phyloP scores from a whole-genome alignment of 2,888 invertebrate species.

The Temnothorax rugatulus region DNA sequence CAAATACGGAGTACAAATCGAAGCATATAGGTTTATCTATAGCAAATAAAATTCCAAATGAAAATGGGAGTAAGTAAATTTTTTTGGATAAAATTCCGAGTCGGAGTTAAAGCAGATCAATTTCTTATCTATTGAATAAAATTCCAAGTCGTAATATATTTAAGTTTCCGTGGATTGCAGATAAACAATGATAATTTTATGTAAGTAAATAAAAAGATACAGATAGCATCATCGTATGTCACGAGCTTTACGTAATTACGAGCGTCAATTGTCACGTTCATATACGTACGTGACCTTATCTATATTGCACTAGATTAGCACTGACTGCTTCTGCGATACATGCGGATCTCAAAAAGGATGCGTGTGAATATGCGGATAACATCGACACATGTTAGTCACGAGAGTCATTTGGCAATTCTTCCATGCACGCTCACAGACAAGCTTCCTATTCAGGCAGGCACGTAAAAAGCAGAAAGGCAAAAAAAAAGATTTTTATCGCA shows the following conservation, averaged over 20 bases:
- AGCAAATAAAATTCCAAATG: not conserved
- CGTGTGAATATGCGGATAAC: constrained; percentile 5
- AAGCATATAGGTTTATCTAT: not conserved
- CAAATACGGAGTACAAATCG: not conserved
- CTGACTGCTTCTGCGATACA: not conserved
- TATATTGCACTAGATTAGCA: not conserved
- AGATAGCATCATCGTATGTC: too few relatives aligned
- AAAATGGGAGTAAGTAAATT: not conserved
- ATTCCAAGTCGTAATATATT: not conserved
- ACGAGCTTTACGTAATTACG: constrained; percentile 11
- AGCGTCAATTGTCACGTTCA: constrained; percentile 1
- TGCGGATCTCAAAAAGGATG: not conserved
- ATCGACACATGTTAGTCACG: not conserved
- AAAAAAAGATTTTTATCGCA: not conserved
- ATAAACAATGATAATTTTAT: not conserved
- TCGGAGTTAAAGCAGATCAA: not conserved
- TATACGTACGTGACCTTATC: not conserved
- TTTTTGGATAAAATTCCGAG: not conserved
- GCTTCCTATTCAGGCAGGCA: not conserved
- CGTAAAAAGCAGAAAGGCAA: not conserved
- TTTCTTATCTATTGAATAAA: not conserved
- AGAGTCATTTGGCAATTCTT: constrained; percentile 12
- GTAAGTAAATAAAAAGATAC: not conserved
- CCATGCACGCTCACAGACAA: not conserved
- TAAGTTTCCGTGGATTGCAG: not conserved